These are phyloP conservation scores for Limnodromus scolopaceus DNA, from an alignment of 2,797 vertebrate species.

Conservation along the genomic window DNA sequence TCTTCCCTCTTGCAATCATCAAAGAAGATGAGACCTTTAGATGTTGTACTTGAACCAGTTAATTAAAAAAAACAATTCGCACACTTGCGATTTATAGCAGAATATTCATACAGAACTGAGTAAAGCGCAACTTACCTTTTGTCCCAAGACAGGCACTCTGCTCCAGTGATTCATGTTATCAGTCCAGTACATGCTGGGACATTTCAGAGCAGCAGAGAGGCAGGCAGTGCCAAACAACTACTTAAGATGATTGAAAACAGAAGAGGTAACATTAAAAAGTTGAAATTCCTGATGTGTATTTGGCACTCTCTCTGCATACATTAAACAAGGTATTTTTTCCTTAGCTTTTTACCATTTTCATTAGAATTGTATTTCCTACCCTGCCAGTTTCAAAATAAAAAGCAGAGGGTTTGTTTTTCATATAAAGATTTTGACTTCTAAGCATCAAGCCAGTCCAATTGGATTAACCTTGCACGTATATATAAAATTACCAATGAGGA, in stretches of 20 bases:
- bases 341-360: constrained; percentile 20
- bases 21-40: not conserved
- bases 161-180: not conserved
- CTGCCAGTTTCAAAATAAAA: constrained; percentile 22
- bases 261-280: constrained; percentile 61
- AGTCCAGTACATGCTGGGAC: not conserved
- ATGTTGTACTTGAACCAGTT: not conserved
- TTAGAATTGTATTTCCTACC: constrained; percentile 13
- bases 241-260: constrained; percentile 64
- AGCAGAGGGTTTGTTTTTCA: not conserved
- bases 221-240: constrained; percentile 54
- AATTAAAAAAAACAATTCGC: not conserved
- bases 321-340: constrained; percentile 43
- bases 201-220: constrained; percentile 49
- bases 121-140: constrained; percentile 37
- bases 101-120: constrained; percentile 6
- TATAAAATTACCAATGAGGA: constrained; percentile 29
- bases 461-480: constrained; percentile 30
- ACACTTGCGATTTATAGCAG: not conserved
- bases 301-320: constrained; percentile 66
- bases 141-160: constrained; percentile 26
- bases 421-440: constrained; percentile 30
- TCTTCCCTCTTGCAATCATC: not conserved
- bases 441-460: constrained; percentile 32
- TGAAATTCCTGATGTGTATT: constrained; percentile 70